Conservation (phyloP, 2,797 vertebrate genomes). For the Tinamus major region DNA sequence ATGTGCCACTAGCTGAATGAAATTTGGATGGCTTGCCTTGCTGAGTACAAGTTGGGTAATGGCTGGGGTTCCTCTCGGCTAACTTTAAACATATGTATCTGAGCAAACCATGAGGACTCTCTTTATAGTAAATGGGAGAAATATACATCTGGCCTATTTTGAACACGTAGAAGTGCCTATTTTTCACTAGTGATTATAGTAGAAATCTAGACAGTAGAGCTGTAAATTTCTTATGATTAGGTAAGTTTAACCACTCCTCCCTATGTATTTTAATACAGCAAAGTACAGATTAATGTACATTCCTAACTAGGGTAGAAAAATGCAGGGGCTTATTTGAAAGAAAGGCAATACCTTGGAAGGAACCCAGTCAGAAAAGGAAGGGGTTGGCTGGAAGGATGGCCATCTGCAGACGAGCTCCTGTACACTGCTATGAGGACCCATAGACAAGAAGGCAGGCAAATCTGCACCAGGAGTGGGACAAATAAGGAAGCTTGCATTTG, state of each 20-base stretch:
- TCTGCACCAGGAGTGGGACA: not conserved
- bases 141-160: not conserved
- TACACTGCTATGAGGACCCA: not conserved
- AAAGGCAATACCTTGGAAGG: not conserved
- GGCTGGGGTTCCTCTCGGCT: not conserved
- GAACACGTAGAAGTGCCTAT: not conserved
- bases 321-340: not conserved
- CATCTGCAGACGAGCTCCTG: not conserved
- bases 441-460: not conserved
- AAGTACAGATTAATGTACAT: not conserved
- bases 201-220: not conserved
- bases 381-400: not conserved
- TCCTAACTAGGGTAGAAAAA: not conserved
- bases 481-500: not conserved
- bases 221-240: not conserved
- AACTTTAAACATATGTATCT: constrained; percentile 39
- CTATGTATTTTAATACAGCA: not conserved
- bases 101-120: not conserved
- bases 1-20: not conserved
- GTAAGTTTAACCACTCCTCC: not conserved
- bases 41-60: not conserved
- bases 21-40: not conserved
- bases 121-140: constrained; percentile 35
- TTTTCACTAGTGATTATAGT: not conserved
- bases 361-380: not conserved